Percentiles rank a stretch among this genome's conserved stretches.
These are phyloP conservation scores for Petrolisthes cinctipes DNA, from an alignment of 2,888 invertebrate genomes.

Conservation along the genomic window DNA sequence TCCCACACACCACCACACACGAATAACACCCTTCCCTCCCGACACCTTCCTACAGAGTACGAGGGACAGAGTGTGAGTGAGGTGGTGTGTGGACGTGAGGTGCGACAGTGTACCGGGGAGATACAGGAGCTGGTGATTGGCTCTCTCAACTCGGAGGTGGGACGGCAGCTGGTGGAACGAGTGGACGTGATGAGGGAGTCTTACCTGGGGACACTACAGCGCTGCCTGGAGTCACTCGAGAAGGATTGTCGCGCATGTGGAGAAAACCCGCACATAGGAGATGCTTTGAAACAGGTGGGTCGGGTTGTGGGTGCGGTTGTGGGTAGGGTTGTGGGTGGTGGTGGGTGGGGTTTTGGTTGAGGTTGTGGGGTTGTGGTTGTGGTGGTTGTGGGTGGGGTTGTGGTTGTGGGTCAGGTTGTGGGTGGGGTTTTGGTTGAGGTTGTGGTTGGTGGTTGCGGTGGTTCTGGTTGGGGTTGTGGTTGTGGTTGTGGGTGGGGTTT, in stretches of 20 bases:
- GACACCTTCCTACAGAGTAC: no score
- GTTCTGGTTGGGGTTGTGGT: no score
- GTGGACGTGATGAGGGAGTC: slow-evolving; percentile 85
- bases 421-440: no score
- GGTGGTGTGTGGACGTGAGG: slow-evolving; percentile 68
- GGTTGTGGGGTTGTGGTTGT: neutral
- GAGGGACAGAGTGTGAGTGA: slow-evolving; percentile 21
- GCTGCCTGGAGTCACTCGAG: slow-evolving; percentile 80
- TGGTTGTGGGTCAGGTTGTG: no score
- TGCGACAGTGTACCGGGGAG: slow-evolving; percentile 77
- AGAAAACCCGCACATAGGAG: slow-evolving; percentile 76
- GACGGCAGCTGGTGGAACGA: slow-evolving; percentile 82
- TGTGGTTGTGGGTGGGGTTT: no score
- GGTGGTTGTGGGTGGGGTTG: neutral
- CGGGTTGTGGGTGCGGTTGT: neutral
- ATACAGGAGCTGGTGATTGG: slow-evolving; percentile 83
- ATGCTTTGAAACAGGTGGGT: slow-evolving; percentile 81
- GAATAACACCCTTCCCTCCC: no score
- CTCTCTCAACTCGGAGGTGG: slow-evolving; percentile 82
- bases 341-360: neutral
- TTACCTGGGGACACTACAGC: slow-evolving; percentile 85
- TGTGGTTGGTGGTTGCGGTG: no score
- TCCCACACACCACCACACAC: no score
- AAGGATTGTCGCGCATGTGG: slow-evolving; percentile 73
- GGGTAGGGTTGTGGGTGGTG: neutral